phyloP scores from a whole-genome alignment of 1,140 invertebrate species.

The Drosophila kepulauana region DNA sequence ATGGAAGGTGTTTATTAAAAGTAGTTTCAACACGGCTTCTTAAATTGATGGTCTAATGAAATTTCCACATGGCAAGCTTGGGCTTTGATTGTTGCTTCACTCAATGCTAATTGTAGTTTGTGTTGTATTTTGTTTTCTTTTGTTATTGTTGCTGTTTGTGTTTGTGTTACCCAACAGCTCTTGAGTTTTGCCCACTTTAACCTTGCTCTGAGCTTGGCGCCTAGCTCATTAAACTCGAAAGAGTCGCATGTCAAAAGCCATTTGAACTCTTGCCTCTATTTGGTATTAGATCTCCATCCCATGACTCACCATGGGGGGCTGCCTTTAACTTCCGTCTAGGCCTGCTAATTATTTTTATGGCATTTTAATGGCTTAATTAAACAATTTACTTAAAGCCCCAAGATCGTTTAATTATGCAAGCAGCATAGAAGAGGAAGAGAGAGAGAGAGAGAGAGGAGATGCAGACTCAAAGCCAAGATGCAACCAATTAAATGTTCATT shows the following conservation, averaged over 20 bases:
- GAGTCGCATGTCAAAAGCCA: slow-evolving; percentile 75
- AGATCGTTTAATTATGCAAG: slow-evolving; percentile 79
- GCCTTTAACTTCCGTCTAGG: slow-evolving; percentile 45
- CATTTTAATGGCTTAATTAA: slow-evolving; percentile 82
- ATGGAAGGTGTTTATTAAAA: slow-evolving; percentile 17
- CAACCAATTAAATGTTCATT: slow-evolving; percentile 80
- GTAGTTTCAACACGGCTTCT: neutral
- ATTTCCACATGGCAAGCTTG: neutral
- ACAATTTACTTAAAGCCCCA: slow-evolving; percentile 69
- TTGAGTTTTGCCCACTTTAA: slow-evolving; percentile 15
- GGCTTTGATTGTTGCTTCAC: neutral
- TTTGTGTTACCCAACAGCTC: slow-evolving; percentile 10
- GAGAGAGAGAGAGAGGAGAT: neutral
- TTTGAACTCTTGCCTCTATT: slow-evolving; percentile 45
- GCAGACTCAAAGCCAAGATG: slow-evolving; percentile 54
- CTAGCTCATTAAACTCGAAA: slow-evolving; percentile 42
- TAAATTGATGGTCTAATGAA: slow-evolving; percentile 8
- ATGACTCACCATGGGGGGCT: slow-evolving; percentile 14
- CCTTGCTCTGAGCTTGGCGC: slow-evolving; percentile 16
- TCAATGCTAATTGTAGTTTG: slow-evolving; percentile 7
- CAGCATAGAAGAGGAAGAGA: slow-evolving; percentile 27
- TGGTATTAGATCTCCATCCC: neutral
- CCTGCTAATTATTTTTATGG: slow-evolving; percentile 76
- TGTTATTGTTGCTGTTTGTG: neutral
- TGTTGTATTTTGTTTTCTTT: neutral